Evolutionary conservation across 1,140 invertebrate genomes (phyloP).

Genomic region (Drosophila pseudoananassae): DNA sequence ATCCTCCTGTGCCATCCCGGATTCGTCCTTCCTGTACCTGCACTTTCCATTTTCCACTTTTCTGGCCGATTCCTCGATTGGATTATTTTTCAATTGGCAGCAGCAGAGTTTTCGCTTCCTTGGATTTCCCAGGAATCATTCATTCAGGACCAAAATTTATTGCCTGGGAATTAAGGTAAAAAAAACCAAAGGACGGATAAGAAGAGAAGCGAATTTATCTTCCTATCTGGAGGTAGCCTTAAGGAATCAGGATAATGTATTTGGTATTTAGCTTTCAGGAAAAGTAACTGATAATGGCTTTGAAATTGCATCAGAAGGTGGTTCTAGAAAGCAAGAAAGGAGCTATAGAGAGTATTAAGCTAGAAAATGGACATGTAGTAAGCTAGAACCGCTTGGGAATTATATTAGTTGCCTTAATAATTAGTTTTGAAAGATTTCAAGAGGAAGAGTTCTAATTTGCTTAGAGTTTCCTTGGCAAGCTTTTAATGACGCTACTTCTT

Average conservation of each 20-base stretch:
- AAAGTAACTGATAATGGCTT: no score
- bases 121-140: constrained; percentile 32
- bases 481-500: no score
- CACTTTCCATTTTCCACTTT: constrained; percentile 49
- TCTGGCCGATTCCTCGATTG: constrained; percentile 59
- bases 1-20: neutral
- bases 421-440: no score
- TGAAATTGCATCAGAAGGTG: no score
- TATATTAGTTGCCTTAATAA: no score
- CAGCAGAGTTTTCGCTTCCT: constrained; percentile 71
- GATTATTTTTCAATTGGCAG: constrained; percentile 74
- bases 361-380: no score
- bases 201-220: neutral
- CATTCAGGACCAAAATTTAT: constrained; percentile 7
- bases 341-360: no score
- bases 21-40: constrained; percentile 3
- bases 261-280: no score
- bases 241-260: neutral
- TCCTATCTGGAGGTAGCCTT: neutral
- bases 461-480: no score
- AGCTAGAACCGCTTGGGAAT: no score
- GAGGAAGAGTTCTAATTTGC: no score
- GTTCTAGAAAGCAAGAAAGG: no score
- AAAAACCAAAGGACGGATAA: neutral
- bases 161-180: neutral